Base-by-base conservation (phyloP, 2,113 vertebrate genomes). In the Percopsis transmontana region DNA sequence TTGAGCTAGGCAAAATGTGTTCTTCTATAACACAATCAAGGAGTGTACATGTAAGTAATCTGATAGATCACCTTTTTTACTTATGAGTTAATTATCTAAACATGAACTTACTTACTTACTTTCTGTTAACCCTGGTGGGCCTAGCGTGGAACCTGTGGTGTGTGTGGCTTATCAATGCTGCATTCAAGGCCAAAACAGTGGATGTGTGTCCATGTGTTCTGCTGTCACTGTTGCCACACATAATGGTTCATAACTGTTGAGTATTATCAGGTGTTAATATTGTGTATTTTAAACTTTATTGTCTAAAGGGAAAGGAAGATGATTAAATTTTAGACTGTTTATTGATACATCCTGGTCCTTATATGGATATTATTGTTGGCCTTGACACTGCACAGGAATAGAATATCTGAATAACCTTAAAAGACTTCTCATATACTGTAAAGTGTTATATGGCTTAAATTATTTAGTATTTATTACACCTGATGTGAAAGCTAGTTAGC, bases 401-500 rank as follows among this genome's bases (percentile, higher is more conserved):
- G 21, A 59, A 42, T 21, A 9, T 11, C 12, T 18, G 5, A 53
- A 1, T 23, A 53, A 53, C 21, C 11, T 53, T 8, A 47, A 27
- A 21, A 45, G 59, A 62, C 38, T 50, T 62, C 12, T 66, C 24
- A 72, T 54, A 74, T 70, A 73, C 70, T 71, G 12, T 23, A 8
- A 58, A 66, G 33, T 19, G 21, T 70, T 62, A 5, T 44, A 58
- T 47, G 2, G 2, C 57, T 79, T 84, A 62, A 80, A 56, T 74
- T 5, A 74, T 77, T 65, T 45, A 65, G 21, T 80, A 81, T 84
- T 79, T 83, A 75, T 83, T 70, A 18, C 27, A 68, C 42, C 42
- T 61, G 13, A 27, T 58, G 58, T 27, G 24, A 42, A 58, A 14
- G 39, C 41, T 23, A 44, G 52, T 66, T 20, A 23, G 62, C 58